A percentile compares a stretch with the other conserved stretches of the same genome.
These are phyloP conservation scores for Netelia inedita DNA, from an alignment of 2,888 invertebrate genomes.

Conservation along the genomic window DNA sequence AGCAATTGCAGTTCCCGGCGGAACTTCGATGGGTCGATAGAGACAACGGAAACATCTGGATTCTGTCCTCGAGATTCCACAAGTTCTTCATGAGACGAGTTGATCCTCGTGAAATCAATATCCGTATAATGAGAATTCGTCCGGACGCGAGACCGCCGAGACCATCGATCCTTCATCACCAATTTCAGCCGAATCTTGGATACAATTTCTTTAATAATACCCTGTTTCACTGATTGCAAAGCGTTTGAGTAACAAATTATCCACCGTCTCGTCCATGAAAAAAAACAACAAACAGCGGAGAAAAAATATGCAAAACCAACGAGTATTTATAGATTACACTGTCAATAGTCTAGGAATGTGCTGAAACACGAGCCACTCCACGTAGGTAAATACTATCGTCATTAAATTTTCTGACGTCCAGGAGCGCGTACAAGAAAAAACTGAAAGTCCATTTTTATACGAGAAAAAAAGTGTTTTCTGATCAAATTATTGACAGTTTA, in stretches of 20 bases:
- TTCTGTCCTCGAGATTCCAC: slow-evolving; percentile 92
- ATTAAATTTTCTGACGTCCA: neutral
- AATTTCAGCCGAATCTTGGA: slow-evolving; percentile 52
- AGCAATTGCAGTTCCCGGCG: slow-evolving; percentile 91
- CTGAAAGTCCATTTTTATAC: neutral
- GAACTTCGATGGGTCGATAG: slow-evolving; percentile 90
- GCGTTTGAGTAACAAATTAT: slow-evolving; percentile 8
- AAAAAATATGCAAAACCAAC: slow-evolving; percentile 1
- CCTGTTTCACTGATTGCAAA: slow-evolving; percentile 50
- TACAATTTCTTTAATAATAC: slow-evolving; percentile 76
- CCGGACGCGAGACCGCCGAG: slow-evolving; percentile 65
- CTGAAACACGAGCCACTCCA: neutral
- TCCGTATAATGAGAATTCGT: slow-evolving; percentile 89
- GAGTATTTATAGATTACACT: neutral
- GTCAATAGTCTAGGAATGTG: slow-evolving; percentile 17
- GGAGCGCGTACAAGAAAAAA: neutral
- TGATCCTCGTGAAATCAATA: slow-evolving; percentile 89
- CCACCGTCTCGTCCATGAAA: neutral
- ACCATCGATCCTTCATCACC: slow-evolving; percentile 49
- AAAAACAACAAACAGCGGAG: neutral
- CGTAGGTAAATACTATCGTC: neutral
- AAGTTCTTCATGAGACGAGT: slow-evolving; percentile 91
- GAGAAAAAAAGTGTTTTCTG: neutral
- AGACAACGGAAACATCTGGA: slow-evolving; percentile 91
- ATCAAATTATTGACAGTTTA: neutral